Evolutionary conservation across 2,888 invertebrate genomes (phyloP).

Genomic region (Harpalus rubripes): DNA sequence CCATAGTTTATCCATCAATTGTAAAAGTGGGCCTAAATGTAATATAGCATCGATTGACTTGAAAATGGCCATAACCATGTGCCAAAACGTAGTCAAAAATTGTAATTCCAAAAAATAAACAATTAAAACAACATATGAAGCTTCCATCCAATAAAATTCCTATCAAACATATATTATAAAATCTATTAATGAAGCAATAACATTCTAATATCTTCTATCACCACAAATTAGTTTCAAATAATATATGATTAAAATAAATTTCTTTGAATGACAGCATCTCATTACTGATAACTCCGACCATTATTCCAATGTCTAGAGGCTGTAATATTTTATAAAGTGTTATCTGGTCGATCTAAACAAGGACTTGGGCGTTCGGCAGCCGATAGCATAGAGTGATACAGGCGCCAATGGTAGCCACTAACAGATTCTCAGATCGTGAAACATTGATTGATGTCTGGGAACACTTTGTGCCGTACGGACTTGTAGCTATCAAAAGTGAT

Average conservation of each 20-base stretch:
- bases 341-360: slow-evolving; percentile 43
- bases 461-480: slow-evolving; percentile 18
- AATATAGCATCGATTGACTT: no score
- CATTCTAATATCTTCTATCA: slow-evolving; percentile 9
- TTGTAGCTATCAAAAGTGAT: slow-evolving; percentile 54
- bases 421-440: slow-evolving; percentile 51
- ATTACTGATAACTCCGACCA: slow-evolving; percentile 34
- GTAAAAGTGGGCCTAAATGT: no score
- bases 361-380: slow-evolving; percentile 9
- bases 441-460: slow-evolving; percentile 57
- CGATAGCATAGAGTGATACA: slow-evolving; percentile 48
- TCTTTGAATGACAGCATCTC: slow-evolving; percentile 19
- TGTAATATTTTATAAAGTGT: slow-evolving; percentile 35
- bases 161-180: background rate
- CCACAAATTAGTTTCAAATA: slow-evolving; percentile 16
- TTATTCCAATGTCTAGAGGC: slow-evolving; percentile 36
- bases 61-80: no score
- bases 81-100: no score
- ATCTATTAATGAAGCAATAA: slow-evolving; percentile 2
- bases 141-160: no score
- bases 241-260: slow-evolving; percentile 40
- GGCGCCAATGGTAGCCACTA: slow-evolving; percentile 54
- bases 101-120: no score
- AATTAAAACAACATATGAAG: no score
- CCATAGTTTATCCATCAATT: no score